Percentiles rank a stretch among this genome's conserved stretches.
phyloP scores from a whole-genome alignment of 2,888 invertebrate species.

The Plutella xylostella region DNA sequence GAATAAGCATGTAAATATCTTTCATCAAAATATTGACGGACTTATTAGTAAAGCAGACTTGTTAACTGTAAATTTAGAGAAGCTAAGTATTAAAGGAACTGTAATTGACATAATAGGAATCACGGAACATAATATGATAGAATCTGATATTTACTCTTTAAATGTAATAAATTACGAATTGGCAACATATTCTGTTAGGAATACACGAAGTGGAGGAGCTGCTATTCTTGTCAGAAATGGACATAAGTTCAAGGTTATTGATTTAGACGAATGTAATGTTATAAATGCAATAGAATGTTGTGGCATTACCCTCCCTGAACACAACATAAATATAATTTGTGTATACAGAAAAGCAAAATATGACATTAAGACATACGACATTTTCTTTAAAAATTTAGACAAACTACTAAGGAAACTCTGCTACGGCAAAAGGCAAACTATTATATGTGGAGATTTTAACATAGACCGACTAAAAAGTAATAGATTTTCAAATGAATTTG shows the following conservation, averaged over 20 bases:
- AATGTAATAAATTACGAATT: background rate
- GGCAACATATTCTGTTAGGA: background rate
- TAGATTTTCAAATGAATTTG: background rate
- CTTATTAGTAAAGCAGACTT: no score
- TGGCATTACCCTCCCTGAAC: background rate
- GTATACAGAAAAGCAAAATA: background rate
- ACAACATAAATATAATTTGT: background rate
- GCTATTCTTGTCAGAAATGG: no score
- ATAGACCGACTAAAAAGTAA: background rate
- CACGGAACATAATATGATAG: no score
- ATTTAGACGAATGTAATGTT: no score
- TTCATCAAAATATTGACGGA: no score
- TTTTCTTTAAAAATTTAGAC: background rate
- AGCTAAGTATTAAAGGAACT: no score
- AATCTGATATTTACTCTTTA: constrained; percentile 2
- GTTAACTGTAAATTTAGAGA: no score
- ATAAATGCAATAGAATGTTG: background rate
- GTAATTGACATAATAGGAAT: no score
- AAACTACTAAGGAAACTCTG: background rate
- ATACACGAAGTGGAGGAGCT: background rate
- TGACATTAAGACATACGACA: background rate
- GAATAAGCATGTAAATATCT: no score
- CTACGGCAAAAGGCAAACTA: background rate
- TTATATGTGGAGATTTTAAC: background rate
- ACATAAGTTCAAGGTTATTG: no score